These are phyloP conservation scores for Drosophila sordidula DNA, from an alignment of 2,888 invertebrate genomes.

Conservation along the genomic window DNA sequence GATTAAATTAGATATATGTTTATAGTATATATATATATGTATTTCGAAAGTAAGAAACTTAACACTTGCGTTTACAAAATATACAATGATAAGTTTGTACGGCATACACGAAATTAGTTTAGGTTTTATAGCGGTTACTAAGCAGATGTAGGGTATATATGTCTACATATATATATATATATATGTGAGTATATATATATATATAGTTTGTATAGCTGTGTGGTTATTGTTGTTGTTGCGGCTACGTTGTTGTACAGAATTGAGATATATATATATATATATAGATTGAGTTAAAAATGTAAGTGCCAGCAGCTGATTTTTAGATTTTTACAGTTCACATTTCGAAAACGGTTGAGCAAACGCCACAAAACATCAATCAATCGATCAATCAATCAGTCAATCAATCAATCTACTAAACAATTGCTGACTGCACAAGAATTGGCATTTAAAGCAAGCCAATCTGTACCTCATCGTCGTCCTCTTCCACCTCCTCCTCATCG, in stretches of 20 bases:
- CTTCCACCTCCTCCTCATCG: slow-evolving; percentile 50
- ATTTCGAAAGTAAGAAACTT: slow-evolving; percentile 43
- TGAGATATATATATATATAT: slow-evolving; percentile 16
- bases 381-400: slow-evolving; percentile 18
- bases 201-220: slow-evolving; percentile 20
- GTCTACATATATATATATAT: not conserved
- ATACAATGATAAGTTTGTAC: slow-evolving; percentile 46
- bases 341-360: slow-evolving; percentile 48
- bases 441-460: slow-evolving; percentile 84
- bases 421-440: slow-evolving; percentile 37
- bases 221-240: slow-evolving; percentile 41
- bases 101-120: slow-evolving; percentile 26
- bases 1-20: slow-evolving; percentile 40
- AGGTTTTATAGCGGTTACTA: slow-evolving; percentile 29
- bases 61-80: slow-evolving; percentile 64
- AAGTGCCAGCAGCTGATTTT: slow-evolving; percentile 46
- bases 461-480: slow-evolving; percentile 85
- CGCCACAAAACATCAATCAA: slow-evolving; percentile 53
- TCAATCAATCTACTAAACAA: slow-evolving; percentile 42
- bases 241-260: slow-evolving; percentile 40
- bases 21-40: slow-evolving; percentile 36
- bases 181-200: slow-evolving; percentile 2
- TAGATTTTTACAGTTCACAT: slow-evolving; percentile 53
- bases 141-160: slow-evolving; percentile 25
- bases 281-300: slow-evolving; percentile 14